Conservation (phyloP, 2,888 invertebrate genomes). For the Actias luna region DNA sequence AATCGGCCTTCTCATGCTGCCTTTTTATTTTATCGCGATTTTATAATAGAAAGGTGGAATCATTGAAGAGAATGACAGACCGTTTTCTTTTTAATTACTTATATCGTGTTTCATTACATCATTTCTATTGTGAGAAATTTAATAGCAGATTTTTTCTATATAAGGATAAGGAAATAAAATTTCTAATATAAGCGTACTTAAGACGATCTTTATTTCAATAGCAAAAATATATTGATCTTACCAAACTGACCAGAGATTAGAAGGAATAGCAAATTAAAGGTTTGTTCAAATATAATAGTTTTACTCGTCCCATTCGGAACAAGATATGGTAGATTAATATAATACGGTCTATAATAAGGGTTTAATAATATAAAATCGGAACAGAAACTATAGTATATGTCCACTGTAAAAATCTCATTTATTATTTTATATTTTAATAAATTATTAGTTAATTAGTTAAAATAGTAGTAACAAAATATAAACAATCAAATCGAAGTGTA, state of each 20-base stretch:
- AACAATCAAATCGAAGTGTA: neutral
- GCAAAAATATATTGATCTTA: too few relatives aligned
- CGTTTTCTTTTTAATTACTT: slow-evolving; percentile 28
- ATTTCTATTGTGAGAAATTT: slow-evolving; percentile 3
- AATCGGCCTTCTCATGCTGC: slow-evolving; percentile 10
- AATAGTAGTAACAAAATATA: neutral
- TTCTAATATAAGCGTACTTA: neutral
- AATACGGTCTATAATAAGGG: too few relatives aligned
- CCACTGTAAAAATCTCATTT: too few relatives aligned
- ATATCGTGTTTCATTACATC: slow-evolving; percentile 16
- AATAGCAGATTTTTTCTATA: neutral
- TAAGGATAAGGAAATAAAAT: neutral
- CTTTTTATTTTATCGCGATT: slow-evolving; percentile 23
- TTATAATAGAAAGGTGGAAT: slow-evolving; percentile 38
- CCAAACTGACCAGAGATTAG: too few relatives aligned
- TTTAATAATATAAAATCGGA: too few relatives aligned
- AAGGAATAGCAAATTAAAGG: too few relatives aligned
- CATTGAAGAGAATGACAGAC: slow-evolving; percentile 29
- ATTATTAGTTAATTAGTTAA: neutral
- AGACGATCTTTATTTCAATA: too few relatives aligned
- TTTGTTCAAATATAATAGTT: too few relatives aligned
- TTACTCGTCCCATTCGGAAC: too few relatives aligned
- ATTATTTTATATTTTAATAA: too few relatives aligned
- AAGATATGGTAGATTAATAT: too few relatives aligned
- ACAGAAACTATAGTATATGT: too few relatives aligned